Conservation (phyloP, 2,888 invertebrate species). For the Eledona agricola region DNA sequence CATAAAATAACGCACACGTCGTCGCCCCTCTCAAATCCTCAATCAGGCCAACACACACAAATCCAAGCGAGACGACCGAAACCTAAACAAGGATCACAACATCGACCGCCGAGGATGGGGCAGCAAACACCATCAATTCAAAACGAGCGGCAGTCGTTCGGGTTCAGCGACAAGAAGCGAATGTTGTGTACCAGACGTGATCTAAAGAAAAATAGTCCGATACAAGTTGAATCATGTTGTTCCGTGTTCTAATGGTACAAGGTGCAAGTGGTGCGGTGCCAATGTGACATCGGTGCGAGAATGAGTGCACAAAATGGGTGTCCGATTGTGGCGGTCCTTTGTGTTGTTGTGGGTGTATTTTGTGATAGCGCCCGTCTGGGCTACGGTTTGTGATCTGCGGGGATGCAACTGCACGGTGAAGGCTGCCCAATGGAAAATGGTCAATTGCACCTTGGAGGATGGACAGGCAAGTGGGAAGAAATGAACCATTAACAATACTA, state of each 20-base stretch:
- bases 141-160: conserved; percentile 31
- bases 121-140: conserved; percentile 12
- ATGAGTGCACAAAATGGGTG: conserved; percentile 46
- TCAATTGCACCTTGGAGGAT: conserved; percentile 71
- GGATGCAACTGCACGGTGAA: conserved; percentile 70
- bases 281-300: conserved; percentile 40
- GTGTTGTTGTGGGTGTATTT: conserved; percentile 45
- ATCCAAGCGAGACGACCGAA: conserved; percentile 2
- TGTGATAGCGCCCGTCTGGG: conserved; percentile 40
- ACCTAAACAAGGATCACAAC: conserved; percentile 1
- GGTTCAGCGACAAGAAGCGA: no score
- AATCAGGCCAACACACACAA: neutral
- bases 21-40: conserved; percentile 4
- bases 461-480: conserved; percentile 67
- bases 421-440: conserved; percentile 68
- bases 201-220: conserved; percentile 4
- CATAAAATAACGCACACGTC: conserved; percentile 13
- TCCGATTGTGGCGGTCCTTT: conserved; percentile 41
- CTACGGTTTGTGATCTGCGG: conserved; percentile 66
- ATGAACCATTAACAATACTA: conserved; percentile 3
- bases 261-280: conserved; percentile 10
- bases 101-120: conserved; percentile 8
- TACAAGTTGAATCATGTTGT: conserved; percentile 25
- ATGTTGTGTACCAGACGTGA: conserved; percentile 9
- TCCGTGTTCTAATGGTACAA: conserved; percentile 1